Base-by-base conservation (phyloP, 2,888 invertebrate species). In the Steromphala cineraria region DNA sequence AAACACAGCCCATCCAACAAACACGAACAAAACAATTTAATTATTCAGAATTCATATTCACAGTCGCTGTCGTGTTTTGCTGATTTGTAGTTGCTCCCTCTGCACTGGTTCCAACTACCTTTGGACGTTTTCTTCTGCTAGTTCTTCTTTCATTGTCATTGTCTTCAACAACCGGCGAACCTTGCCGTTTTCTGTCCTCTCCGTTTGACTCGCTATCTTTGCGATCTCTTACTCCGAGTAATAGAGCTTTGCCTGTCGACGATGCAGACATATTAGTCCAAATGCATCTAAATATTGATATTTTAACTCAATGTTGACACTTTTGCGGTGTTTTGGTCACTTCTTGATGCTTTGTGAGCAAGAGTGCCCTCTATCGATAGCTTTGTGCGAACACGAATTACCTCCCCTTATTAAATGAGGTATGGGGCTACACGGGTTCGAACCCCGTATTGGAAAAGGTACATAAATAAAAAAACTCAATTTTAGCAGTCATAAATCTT, bases 121-220 rank as follows among this genome's bases (percentile, higher is more conserved):
- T 87, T 28, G 87, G 84, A 75, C 85, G 81, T 81, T 89, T 90
- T 74, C 90, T 84, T 75, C 87, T 85, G 80, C 89, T 90, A 67
- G 87, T 84, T 67, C 89, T 81, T 40, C 87, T 81, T 0, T 82
- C 82, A 40, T 71, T 77, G 2, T 78, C 74, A 15, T 85, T 83
- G 53, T 86, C 87, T 24, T 88, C 88, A 17, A 82, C 84, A 36
- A 81, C 83, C 15, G 79, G 75, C 56, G 78, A 55, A 28, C 78
- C 77, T 52, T 83, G 79, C 78, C 84, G 84, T 28, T 82, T 84
- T 67, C 79, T 82, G 13, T 88, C 86, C 8, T 84, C 83, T 53
- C 75, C 76, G n/a, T 77, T 71, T 8, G 82, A 62, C 28, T 85
- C 84, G 17, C 79, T 78, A 10, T 86, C 84, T 46, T 80, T 80